A percentile compares a stretch with the other conserved stretches of the same genome.
Evolutionary conservation across 2,888 invertebrate genomes (phyloP).

Genomic region (Eupithecia tripunctaria): DNA sequence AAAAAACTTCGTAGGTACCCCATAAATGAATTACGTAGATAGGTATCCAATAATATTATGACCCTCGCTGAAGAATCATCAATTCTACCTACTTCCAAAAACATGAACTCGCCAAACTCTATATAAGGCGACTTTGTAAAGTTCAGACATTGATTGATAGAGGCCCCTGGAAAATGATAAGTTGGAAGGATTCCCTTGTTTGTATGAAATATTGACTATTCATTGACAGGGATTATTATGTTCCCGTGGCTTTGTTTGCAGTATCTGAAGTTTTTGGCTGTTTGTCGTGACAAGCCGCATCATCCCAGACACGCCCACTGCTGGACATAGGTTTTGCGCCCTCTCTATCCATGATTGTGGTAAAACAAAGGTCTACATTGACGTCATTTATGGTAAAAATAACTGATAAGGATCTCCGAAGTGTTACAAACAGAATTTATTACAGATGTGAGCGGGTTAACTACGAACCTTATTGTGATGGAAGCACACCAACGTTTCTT

Average conservation of each 20-base stretch:
- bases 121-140: constrained; percentile 40
- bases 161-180: constrained; percentile 48
- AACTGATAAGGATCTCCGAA: too few species aligned
- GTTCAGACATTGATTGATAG: constrained; percentile 61
- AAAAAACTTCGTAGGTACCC: too few species aligned
- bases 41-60: background rate
- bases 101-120: constrained; percentile 12
- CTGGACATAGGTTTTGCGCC: background rate
- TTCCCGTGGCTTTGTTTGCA: background rate
- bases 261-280: background rate
- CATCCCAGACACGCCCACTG: background rate
- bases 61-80: constrained; percentile 10
- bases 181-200: constrained; percentile 64
- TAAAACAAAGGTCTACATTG: too few species aligned
- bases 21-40: background rate
- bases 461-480: too few species aligned
- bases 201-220: constrained; percentile 72
- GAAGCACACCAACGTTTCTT: too few species aligned
- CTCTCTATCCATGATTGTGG: too few species aligned
- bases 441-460: too few species aligned
- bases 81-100: constrained; percentile 13
- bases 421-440: too few species aligned
- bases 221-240: constrained; percentile 53
- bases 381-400: too few species aligned
- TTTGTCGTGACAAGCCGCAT: background rate